Base-by-base conservation (phyloP, 2,113 vertebrate genomes). In the Polypterus senegalus region DNA sequence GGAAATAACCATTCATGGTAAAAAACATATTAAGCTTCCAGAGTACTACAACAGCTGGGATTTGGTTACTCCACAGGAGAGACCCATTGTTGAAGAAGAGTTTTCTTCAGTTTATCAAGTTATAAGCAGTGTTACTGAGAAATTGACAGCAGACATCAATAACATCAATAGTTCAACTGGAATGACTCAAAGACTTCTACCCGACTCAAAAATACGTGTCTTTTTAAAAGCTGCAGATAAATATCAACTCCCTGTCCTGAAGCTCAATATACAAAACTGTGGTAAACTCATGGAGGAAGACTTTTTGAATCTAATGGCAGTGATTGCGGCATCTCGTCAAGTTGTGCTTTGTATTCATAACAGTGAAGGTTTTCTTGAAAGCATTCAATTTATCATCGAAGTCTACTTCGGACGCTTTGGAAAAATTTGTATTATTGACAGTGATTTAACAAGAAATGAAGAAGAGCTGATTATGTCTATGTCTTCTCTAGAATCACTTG, bases 391-490 rank as follows among this genome's bases (percentile, higher is more conserved):
- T 1, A 71, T 61, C 58, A 68, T 78, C 47, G 70, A 74, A 58
- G 61, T 55, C 48, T 8, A 49, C 6, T 54, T 57, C 52, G 9
- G 53, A 27, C 72, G 61, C 48, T 69, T 80, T 60, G 70, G 60
- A 66, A 66, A 61, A 61, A 63, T 61, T 9, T 46, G 47, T 53
- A 11, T 79, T 47, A 0, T 0, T 4, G 2, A n/a, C 0, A 49
- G 3, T 3, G 61, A 66, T 11, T 63, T 75, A 55, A 68, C 56
- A 6, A 7, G 6, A 47, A 57, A 46, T 1, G 73, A 76, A 53
- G 67, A 73, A 61, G 54, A 72, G 57, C 44, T 76, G 57, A 63
- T 80, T 46, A 68, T 78, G n/a, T 48, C 47, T 7, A 71, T 78
- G 64, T 11, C 70, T 61, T 65, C 67, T 52, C 57, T 78, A 65